Base-by-base conservation (phyloP, 2,113 vertebrate species). In the Numenius arquata region DNA sequence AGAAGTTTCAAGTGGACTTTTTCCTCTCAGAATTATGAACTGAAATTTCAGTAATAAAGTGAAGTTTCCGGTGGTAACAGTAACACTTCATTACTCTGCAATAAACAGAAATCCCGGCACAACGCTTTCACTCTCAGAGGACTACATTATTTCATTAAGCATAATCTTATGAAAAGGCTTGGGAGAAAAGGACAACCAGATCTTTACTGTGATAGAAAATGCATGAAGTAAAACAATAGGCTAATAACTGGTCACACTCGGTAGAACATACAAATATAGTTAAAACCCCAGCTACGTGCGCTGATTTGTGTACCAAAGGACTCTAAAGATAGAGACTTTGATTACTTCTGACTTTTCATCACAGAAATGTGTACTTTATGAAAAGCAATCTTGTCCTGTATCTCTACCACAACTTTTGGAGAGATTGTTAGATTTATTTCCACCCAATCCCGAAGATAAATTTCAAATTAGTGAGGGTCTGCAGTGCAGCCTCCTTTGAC, bases 111-210 rank as follows among this genome's bases (percentile, higher is more conserved):
- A 84, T 15, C 47, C 32, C 29, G 22, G n/a, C 25, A 23, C 29
- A 73, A 58, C 1, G 0, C 32, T 55, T 36, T 53, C 1, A 0
- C 12, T 61, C 47, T 15, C 47, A 52, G 36, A 52, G 8, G 4
- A 20, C 9, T 47, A 55, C 23, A 14, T 32, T 41, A 65, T 7
- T 50, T 62, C 78, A 34, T 48, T 43, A 72, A 92, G 36, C 23
- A 22, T 16, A 25, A 63, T 27, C 15, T 53, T 52, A 48, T 5
- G 21, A 50, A 84, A 78, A 83, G 17, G 26, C 63, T 62, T 43
- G 9, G 16, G 19, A 70, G 41, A 68, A 58, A 82, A 66, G 30
- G 19, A 56, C 36, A 68, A 68, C 6, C 5, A 41, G 43, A 47
- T 11, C 38, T 80, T 58, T 63, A 32, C 32, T 71, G 11, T 8